Evolutionary conservation across 2,888 invertebrate species (phyloP), one percentile per base, ranked within the genome.

Genomic region (Alloplasta piceator): DNA sequence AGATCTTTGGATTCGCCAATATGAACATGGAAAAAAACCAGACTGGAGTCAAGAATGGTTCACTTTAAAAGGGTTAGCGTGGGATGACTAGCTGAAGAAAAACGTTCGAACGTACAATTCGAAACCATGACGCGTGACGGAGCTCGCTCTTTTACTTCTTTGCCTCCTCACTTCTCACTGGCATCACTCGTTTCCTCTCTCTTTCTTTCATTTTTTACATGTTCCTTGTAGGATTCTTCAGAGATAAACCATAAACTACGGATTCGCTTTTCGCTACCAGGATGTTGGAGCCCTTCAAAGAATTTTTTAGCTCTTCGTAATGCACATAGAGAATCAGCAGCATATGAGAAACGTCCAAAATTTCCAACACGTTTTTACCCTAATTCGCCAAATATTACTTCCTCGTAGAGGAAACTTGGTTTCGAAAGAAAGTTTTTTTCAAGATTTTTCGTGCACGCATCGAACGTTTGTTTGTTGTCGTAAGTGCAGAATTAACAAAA

Each of bases 81-180:
- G 84, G 83, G 84, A 83, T 80, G 83, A 82, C 75, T 83, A 73
- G 82, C 67, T 74, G 1, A 56, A 85, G 77, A 74, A 71, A 78
- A 72, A 80, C 67, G 26, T 26, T 26, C 26, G 83, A 84, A 82
- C 78, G 71, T 72, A 83, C 68, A 74, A 72, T 82, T 80, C 74
- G 80, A 83, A 58, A 68, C 80, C 80, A 78, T 85, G 86, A 86
- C 86, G 86, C 86, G 86, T 86, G 86, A 86, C 86, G 86, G 76
- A 75, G 72, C 74, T 74, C 72, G 70, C 68, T 84, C 78, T 73
- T 75, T 84, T 80, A 48, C 5, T 36, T 56, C 14, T 77, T 38
- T 70, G 38, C 36, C 56, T 56, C 55, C 73, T 70, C 61, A 60
- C 67, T 43, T 43, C 39, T 36, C 39, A 1, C 52, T 66, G n/a